Evolutionary conservation across 2,888 invertebrate species (phyloP), one percentile per base, ranked within the genome.

Genomic region (Cactoblastis cactorum): DNA sequence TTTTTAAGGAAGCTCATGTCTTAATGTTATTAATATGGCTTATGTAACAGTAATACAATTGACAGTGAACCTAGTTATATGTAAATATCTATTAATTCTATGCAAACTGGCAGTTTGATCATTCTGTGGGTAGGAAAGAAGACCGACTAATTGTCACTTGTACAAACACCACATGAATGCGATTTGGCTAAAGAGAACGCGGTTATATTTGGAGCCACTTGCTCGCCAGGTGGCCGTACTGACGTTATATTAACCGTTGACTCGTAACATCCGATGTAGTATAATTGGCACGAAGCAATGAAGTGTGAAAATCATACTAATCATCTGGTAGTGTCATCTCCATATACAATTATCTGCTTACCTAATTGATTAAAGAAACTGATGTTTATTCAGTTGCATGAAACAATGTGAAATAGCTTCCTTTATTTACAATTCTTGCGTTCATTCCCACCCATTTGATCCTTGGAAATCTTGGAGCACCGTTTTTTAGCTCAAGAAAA

Each of bases 1-100:
- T 83, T 78, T 83, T 83, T 77, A 71, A 82, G 82, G 83, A 84
- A 83, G 72, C 64, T 64, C 64, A 59, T 67, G 71, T 76, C 73
- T 76, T 77, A 59, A 63, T 63, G 64, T 71, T 70, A 73, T 78
- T 77, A 74, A 78, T 77, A 78, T 67, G 63, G 67, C 71, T 77
- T 74, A 75, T 61, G 64, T 69, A 77, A 76, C 52, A 55, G 57
- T 58, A 53, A 43, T 51, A 52, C 58, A 49, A 51, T 52, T 52
- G 49, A 50, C 37, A 24, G n/a, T n/a, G n/a, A n/a, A n/a, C 19
- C 45, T 49, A 32, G 14, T 14, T n/a, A 37, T 37, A 9, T 34
- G 12, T 51, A n/a, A 5, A 28, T 3, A 9, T 9, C 2, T 22
- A 1, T n/a, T 2, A n/a, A 22, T 39, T 18, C 22, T 32, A 37